Conservation (phyloP, 2,888 invertebrate genomes). For the Amblyjoppa fuscipennis region DNA sequence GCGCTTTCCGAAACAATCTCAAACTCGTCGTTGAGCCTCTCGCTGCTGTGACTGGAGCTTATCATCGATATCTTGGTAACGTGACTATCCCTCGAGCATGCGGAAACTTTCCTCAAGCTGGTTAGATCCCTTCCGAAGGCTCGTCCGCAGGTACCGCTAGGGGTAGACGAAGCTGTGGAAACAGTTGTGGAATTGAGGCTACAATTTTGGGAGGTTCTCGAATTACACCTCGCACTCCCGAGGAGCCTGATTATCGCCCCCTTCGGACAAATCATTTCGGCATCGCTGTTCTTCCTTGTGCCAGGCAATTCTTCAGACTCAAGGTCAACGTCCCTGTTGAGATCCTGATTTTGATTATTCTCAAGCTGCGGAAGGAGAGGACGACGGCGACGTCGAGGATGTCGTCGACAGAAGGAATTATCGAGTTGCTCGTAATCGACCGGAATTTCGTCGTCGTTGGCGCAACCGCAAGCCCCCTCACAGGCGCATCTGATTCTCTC, state of each 20-base stretch:
- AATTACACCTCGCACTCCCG: conserved; percentile 67
- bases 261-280: conserved; percentile 62
- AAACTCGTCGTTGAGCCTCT: conserved; percentile 77
- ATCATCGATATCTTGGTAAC: conserved; percentile 72
- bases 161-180: conserved; percentile 74
- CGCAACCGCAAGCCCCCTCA: conserved; percentile 82
- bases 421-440: conserved; percentile 27
- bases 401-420: not conserved
- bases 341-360: conserved; percentile 28
- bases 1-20: conserved; percentile 77
- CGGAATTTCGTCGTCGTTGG: conserved; percentile 45
- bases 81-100: conserved; percentile 76
- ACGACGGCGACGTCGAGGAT: conserved; percentile 34
- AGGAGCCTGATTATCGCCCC: conserved; percentile 72
- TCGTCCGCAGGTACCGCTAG: conserved; percentile 70
- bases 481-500: conserved; percentile 73
- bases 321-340: not conserved
- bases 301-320: not conserved
- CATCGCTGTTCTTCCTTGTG: conserved; percentile 34
- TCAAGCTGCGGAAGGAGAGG: conserved; percentile 22
- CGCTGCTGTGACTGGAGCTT: conserved; percentile 76
- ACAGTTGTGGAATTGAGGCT: conserved; percentile 66
- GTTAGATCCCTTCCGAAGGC: conserved; percentile 45
- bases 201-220: conserved; percentile 64
- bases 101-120: conserved; percentile 71